phyloP scores from a whole-genome alignment of 2,888 invertebrate species.

The Orthosia gothica region DNA sequence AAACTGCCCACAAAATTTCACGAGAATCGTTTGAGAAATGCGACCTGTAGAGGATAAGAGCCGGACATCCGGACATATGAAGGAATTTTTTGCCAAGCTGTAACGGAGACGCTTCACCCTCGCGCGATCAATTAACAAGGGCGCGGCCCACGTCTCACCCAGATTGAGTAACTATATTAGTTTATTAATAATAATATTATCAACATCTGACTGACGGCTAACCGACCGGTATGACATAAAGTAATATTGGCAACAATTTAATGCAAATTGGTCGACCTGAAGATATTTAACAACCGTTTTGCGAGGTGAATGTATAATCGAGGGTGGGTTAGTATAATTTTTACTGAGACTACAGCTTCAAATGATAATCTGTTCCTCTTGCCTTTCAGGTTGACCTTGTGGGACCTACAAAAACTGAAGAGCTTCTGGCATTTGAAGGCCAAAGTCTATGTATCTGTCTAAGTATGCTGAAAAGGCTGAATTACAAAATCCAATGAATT shows the following conservation, averaged over 20 bases:
- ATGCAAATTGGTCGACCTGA: slow-evolving; percentile 54
- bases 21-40: no score
- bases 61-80: no score
- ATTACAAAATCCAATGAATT: not conserved
- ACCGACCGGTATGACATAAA: slow-evolving; percentile 17
- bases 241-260: slow-evolving; percentile 58
- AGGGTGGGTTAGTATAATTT: slow-evolving; percentile 25
- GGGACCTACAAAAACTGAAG: slow-evolving; percentile 22
- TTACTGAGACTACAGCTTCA: slow-evolving; percentile 13
- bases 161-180: slow-evolving; percentile 11
- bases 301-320: slow-evolving; percentile 47
- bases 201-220: slow-evolving; percentile 21
- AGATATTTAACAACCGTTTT: slow-evolving; percentile 55
- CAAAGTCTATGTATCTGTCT: not conserved
- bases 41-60: no score
- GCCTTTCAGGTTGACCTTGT: slow-evolving; percentile 8
- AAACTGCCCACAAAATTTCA: no score
- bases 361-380: slow-evolving; percentile 24
- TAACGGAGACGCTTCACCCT: no score
- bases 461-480: not conserved
- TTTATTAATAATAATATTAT: slow-evolving; percentile 6
- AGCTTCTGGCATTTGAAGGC: slow-evolving; percentile 2
- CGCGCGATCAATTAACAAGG: not conserved
- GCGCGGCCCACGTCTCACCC: not conserved
- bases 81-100: no score